A percentile compares a stretch with the other conserved stretches of the same genome.
phyloP scores from a whole-genome alignment of 2,888 invertebrate species.

The Embidobia sp. region DNA sequence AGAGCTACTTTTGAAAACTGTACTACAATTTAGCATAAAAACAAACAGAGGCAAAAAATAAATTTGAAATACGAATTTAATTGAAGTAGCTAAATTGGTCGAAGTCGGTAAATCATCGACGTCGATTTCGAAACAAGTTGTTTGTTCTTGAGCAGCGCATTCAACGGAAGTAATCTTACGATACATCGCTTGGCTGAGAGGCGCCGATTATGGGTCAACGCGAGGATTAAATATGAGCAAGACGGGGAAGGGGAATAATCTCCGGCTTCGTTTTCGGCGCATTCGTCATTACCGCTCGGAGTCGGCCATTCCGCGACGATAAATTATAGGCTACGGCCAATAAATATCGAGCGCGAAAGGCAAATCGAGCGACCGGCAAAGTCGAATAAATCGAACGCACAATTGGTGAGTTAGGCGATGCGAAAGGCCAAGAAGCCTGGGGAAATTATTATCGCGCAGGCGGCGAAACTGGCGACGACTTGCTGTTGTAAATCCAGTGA shows the following conservation, averaged over 20 bases:
- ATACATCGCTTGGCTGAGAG: constrained; percentile 46
- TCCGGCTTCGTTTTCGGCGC: constrained; percentile 58
- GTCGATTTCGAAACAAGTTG: constrained; percentile 47
- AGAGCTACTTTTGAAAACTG: too few relatives aligned
- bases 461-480: constrained; percentile 39
- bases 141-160: constrained; percentile 40
- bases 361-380: constrained; percentile 57
- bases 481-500: constrained; percentile 53
- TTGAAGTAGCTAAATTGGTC: background rate
- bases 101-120: constrained; percentile 36
- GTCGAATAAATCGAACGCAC: constrained; percentile 73
- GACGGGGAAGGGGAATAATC: constrained; percentile 38
- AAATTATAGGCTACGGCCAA: constrained; percentile 53
- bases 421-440: constrained; percentile 37
- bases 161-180: constrained; percentile 49
- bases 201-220: constrained; percentile 61
- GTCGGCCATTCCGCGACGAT: constrained; percentile 57
- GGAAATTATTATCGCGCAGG: constrained; percentile 55
- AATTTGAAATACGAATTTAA: constrained; percentile 2
- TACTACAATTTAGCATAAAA: too few relatives aligned
- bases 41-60: background rate
- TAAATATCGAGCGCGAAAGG: constrained; percentile 53
- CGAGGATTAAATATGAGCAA: constrained; percentile 49
- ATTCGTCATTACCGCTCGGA: constrained; percentile 62
- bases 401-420: constrained; percentile 73